Percentiles rank a stretch among this genome's conserved stretches.
These are phyloP conservation scores for Drosophila eugracilis DNA, from an alignment of 1,140 invertebrate genomes.

Conservation along the genomic window DNA sequence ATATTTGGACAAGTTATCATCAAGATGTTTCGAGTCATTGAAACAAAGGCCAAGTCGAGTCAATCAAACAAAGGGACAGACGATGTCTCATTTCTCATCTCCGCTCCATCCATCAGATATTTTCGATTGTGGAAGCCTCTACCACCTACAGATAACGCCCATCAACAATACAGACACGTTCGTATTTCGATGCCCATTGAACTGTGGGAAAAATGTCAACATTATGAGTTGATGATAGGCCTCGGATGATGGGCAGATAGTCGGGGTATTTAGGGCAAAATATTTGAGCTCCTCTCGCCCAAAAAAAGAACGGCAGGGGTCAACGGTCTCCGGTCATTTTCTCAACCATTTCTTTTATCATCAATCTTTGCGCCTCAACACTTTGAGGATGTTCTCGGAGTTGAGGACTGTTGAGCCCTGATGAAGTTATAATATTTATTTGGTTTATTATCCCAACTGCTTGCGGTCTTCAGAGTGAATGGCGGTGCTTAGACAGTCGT, in stretches of 20 bases:
- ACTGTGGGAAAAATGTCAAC: slow-evolving; percentile 73
- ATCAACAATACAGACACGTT: slow-evolving; percentile 51
- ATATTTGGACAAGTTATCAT: slow-evolving; percentile 77
- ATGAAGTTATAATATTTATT: slow-evolving; percentile 78
- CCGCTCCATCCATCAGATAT: slow-evolving; percentile 17
- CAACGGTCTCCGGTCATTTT: slow-evolving; percentile 24
- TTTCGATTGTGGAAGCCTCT: slow-evolving; percentile 10
- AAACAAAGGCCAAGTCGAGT: slow-evolving; percentile 75
- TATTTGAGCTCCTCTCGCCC: slow-evolving; percentile 29
- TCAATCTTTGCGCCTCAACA: slow-evolving; percentile 80
- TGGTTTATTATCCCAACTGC: slow-evolving; percentile 67
- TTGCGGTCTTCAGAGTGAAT: slow-evolving; percentile 29
- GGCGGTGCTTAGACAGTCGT: slow-evolving; percentile 19
- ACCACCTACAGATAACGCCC: slow-evolving; percentile 44
- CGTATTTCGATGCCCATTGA: slow-evolving; percentile 68
- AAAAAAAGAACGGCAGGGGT: slow-evolving; percentile 15
- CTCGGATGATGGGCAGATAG: slow-evolving; percentile 10
- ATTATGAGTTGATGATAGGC: slow-evolving; percentile 68
- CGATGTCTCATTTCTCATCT: slow-evolving; percentile 46
- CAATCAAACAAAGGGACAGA: slow-evolving; percentile 77
- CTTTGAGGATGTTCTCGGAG: slow-evolving; percentile 28
- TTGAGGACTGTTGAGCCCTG: slow-evolving; percentile 45
- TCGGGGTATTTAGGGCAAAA: slow-evolving; percentile 28
- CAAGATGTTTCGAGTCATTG: slow-evolving; percentile 80
- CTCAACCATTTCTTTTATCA: slow-evolving; percentile 46